These are phyloP conservation scores for Prinia subflava DNA, from an alignment of 2,113 vertebrate species.

Conservation along the genomic window DNA sequence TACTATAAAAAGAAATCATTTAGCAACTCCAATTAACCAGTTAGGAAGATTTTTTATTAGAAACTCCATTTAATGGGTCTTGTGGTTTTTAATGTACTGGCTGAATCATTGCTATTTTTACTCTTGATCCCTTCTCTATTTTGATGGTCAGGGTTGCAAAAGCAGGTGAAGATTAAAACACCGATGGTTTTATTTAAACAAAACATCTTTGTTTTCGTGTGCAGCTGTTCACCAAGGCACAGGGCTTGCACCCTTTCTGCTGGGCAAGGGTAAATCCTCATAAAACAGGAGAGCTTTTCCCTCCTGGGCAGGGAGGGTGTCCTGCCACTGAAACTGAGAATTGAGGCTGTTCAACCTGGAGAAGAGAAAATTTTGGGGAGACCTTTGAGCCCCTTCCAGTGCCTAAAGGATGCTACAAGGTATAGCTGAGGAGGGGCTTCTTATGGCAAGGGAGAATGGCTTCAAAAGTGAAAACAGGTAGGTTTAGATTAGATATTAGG, in stretches of 20 bases:
- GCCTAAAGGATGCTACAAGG: background rate
- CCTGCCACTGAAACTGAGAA: background rate
- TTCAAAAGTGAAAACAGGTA: background rate
- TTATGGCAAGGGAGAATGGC: background rate
- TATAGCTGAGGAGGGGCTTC: background rate
- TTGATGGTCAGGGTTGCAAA: background rate
- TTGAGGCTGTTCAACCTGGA: background rate
- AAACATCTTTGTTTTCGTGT: background rate
- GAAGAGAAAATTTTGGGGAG: background rate
- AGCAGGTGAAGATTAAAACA: background rate
- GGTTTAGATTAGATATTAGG: background rate
- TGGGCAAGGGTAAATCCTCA: background rate
- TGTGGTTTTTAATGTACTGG: conserved; percentile 30
- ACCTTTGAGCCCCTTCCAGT: background rate
- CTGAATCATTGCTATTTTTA: conserved; percentile 26
- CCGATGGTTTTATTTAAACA: background rate
- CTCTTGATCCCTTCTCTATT: background rate
- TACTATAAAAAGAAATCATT: conserved; percentile 75
- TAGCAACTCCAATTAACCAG: conserved; percentile 66
- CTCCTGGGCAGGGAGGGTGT: background rate
- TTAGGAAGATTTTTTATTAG: conserved; percentile 67
- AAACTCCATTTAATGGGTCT: conserved; percentile 47
- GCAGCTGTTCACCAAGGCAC: background rate
- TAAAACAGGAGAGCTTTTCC: accelerated
- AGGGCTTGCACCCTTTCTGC: background rate